Conservation (phyloP, 1,140 invertebrate genomes). For the Cryptotermes secundus region DNA sequence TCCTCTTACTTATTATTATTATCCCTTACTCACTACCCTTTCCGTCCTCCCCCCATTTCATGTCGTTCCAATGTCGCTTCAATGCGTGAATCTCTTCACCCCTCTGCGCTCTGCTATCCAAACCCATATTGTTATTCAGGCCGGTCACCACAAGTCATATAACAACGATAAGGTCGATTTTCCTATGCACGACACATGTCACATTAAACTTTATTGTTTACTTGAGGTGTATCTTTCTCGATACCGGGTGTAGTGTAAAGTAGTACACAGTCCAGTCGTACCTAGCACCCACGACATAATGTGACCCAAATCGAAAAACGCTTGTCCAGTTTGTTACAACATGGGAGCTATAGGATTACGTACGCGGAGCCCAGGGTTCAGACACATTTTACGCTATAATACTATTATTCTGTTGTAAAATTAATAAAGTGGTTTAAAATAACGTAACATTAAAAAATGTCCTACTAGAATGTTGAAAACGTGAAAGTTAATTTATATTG, state of each 20-base stretch:
- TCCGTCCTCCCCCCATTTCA: background rate
- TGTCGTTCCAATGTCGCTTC: slow-evolving; percentile 3
- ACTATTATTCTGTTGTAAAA: no score
- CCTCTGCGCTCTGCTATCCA: background rate
- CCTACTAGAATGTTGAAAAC: no score
- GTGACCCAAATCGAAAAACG: no score
- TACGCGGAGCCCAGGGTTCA: no score
- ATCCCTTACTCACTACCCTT: background rate
- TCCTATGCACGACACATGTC: slow-evolving; percentile 14
- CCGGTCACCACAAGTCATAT: slow-evolving; percentile 15
- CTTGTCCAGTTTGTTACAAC: no score
- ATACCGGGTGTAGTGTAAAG: background rate
- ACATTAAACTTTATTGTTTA: slow-evolving; percentile 20
- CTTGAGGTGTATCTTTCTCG: background rate
- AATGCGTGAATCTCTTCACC: slow-evolving; percentile 12
- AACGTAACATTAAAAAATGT: no score
- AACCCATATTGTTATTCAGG: slow-evolving; percentile 5
- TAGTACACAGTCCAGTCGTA: no score
- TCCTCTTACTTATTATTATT: slow-evolving; percentile 32
- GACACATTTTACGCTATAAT: no score
- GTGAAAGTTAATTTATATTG: no score
- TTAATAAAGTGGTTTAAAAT: no score
- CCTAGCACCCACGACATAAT: no score
- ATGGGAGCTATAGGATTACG: no score
- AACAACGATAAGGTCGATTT: slow-evolving; percentile 16